Evolutionary conservation across 2,113 vertebrate genomes (phyloP), one percentile per base, ranked within the genome.

Genomic region (Morone saxatilis): DNA sequence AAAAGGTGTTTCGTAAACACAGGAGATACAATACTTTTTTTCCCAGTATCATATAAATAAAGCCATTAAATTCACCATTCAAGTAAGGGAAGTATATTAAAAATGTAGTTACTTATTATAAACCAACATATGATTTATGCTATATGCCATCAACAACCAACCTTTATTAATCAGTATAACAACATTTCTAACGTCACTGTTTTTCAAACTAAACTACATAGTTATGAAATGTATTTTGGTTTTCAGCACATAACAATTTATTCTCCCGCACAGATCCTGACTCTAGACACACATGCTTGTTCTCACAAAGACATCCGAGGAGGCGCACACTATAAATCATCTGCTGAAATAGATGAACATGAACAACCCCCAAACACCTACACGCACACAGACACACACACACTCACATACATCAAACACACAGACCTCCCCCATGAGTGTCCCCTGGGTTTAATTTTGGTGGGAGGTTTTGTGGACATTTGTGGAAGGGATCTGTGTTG

Each of bases 381-480:
- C 74, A 78, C 12, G n/a, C n/a, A 56, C 72, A 78, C 22, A 76
- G 31, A 47, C 48, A 67, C 20, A 16, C 75, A 76, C 60, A 63
- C 62, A 48, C 59, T 19, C 53, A 50, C 53, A 78, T 16, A 82
- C 51, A 41, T 68, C 77, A 83, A 53, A 76, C 71, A 71, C 59
- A 71, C 47, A 69, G 59, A 76, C 66, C 54, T 81, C 73, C 80
- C 53, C 76, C 72, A 86, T n/a, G 2, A 63, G 63, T 36, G 31
- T 87, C 90, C 83, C 88, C 56, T 48, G 87, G 88, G 86, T 82
- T 87, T 87, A 84, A 86, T 88, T 86, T 89, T 59, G 66, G 63
- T 83, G 82, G 71, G 74, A 77, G 79, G 79, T 53, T 81, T 69
- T 76, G 45, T 65, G 74, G 84, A 87, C 78, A 63, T 76, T 76